phyloP scores from a whole-genome alignment of 2,113 vertebrate genomes.

The Neopipo cinnamomea region DNA sequence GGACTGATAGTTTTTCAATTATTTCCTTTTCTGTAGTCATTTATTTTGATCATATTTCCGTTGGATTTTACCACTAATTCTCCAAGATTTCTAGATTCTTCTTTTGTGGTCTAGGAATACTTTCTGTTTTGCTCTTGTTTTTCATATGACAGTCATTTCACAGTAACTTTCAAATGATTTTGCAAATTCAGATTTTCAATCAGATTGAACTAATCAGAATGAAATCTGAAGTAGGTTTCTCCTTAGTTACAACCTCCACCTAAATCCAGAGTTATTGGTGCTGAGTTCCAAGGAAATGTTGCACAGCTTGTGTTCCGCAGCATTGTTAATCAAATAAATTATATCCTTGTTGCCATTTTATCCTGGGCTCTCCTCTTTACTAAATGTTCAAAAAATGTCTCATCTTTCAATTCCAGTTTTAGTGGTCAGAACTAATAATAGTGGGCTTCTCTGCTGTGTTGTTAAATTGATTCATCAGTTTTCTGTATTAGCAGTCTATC shows the following conservation, averaged over 20 bases:
- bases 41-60: background rate
- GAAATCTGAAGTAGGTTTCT: background rate
- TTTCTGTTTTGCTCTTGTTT: background rate
- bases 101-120: background rate
- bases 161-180: background rate
- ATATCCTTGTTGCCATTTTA: background rate
- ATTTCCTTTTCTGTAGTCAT: background rate
- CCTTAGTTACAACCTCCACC: background rate
- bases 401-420: background rate
- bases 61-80: background rate
- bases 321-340: background rate
- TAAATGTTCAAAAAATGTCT: background rate
- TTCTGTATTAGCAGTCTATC: background rate
- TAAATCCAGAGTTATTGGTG: background rate
- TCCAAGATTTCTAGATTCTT: background rate
- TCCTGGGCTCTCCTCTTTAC: background rate
- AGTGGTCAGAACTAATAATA: background rate
- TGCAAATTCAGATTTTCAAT: background rate
- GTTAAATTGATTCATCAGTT: background rate
- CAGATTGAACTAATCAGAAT: background rate
- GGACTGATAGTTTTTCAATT: background rate
- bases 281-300: background rate
- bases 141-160: background rate
- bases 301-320: background rate
- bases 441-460: background rate